Evolutionary conservation across 2,113 vertebrate genomes (phyloP).

Genomic region (Calidris pugnax): DNA sequence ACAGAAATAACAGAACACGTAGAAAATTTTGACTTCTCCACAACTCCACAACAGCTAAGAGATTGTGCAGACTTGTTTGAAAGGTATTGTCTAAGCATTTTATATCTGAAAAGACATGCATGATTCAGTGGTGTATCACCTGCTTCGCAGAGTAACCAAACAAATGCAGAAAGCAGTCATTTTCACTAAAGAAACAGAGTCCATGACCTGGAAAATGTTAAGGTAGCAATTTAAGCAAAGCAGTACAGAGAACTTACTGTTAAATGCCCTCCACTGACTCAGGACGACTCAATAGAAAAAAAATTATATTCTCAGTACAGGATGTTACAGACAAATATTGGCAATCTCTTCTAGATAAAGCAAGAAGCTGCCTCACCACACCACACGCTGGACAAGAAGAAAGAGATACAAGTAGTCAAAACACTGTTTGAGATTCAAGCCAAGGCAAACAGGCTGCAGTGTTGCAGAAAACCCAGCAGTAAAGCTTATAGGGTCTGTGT

Average conservation of each 20-base stretch:
- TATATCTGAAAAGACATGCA: background rate
- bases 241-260: background rate
- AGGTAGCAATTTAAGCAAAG: background rate
- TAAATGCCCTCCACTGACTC: background rate
- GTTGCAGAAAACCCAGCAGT: background rate
- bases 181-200: background rate
- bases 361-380: background rate
- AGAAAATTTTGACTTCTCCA: background rate
- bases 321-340: background rate
- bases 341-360: background rate
- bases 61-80: background rate
- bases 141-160: background rate
- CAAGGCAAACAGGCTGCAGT: background rate
- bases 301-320: background rate
- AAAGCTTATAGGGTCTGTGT: background rate
- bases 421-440: background rate
- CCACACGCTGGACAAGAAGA: background rate
- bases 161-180: background rate
- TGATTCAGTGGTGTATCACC: background rate
- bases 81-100: background rate
- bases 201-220: background rate
- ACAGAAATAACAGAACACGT: background rate
- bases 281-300: background rate
- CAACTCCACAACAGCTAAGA: background rate
- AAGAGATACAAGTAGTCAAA: background rate